Evolutionary conservation across 2,113 vertebrate genomes (phyloP).

Genomic region (Trogon melanurus): DNA sequence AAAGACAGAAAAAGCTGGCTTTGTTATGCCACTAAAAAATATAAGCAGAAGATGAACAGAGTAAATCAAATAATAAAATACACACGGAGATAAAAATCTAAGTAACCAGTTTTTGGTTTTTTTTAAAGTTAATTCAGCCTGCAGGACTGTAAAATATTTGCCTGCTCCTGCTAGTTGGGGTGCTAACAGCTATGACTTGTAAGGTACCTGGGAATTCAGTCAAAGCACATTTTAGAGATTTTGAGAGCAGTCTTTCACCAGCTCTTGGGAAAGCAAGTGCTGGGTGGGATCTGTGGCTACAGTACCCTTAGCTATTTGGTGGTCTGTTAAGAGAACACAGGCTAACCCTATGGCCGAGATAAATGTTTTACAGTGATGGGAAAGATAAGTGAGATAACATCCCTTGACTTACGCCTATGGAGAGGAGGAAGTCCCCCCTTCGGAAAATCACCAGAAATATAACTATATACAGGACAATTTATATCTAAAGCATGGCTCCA

Average conservation of each 20-base stretch:
- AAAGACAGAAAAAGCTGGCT: not conserved
- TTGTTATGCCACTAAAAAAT: not conserved
- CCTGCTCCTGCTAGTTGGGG: not conserved
- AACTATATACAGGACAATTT: not conserved
- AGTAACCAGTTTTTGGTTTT: not conserved
- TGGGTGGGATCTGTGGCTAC: not conserved
- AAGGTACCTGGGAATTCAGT: not conserved
- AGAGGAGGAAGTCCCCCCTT: not conserved
- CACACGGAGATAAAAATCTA: not conserved
- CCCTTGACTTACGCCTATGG: accelerated
- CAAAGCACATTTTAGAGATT: not conserved
- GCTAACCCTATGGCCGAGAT: not conserved
- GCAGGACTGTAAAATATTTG: not conserved
- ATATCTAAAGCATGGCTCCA: not conserved
- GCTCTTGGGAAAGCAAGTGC: not conserved
- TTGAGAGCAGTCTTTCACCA: not conserved
- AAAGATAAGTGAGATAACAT: not conserved
- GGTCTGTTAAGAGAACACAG: not conserved
- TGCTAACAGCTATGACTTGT: not conserved
- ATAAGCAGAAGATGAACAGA: not conserved
- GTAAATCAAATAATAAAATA: not conserved
- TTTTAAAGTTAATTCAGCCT: not conserved
- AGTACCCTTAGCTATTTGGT: not conserved
- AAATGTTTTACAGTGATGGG: not conserved
- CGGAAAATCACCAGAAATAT: not conserved